phyloP scores from a whole-genome alignment of 2,888 invertebrate genomes.

The Lasioglossum leucozonium region DNA sequence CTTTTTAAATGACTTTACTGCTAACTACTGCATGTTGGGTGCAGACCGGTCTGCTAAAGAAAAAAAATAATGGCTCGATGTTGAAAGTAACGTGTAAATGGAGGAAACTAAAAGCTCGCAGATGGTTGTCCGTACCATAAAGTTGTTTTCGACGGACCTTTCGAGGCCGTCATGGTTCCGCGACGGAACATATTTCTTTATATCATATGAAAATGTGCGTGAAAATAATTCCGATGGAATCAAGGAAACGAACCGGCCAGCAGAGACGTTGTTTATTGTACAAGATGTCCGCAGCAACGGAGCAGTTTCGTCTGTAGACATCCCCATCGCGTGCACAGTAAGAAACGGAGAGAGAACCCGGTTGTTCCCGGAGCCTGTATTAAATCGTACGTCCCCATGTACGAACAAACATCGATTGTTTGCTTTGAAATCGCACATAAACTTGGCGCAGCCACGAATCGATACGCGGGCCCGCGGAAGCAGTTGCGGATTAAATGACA shows the following conservation, averaged over 20 bases:
- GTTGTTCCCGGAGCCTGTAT: conserved; percentile 49
- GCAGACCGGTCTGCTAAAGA: no score
- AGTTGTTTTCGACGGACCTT: no score
- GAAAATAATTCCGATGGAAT: neutral
- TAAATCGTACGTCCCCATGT: conserved; percentile 42
- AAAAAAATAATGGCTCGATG: no score
- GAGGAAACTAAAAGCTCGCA: no score
- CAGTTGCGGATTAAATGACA: conserved; percentile 53
- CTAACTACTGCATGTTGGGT: no score
- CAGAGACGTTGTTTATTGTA: neutral
- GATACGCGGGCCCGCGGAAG: conserved; percentile 45
- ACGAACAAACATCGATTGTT: conserved; percentile 50
- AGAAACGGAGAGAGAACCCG: neutral
- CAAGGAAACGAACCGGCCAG: no score
- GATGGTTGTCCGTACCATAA: no score
- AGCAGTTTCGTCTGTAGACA: neutral
- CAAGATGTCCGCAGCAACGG: neutral
- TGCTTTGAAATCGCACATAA: conserved; percentile 57
- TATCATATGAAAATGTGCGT: no score
- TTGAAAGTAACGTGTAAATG: no score
- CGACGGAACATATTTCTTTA: no score
- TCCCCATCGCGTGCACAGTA: neutral
- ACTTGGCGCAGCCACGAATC: conserved; percentile 42
- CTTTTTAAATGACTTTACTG: no score
- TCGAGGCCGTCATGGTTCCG: no score